Base-by-base conservation (phyloP, 1,140 invertebrate species). In the Pseudachorutes palmiensis region DNA sequence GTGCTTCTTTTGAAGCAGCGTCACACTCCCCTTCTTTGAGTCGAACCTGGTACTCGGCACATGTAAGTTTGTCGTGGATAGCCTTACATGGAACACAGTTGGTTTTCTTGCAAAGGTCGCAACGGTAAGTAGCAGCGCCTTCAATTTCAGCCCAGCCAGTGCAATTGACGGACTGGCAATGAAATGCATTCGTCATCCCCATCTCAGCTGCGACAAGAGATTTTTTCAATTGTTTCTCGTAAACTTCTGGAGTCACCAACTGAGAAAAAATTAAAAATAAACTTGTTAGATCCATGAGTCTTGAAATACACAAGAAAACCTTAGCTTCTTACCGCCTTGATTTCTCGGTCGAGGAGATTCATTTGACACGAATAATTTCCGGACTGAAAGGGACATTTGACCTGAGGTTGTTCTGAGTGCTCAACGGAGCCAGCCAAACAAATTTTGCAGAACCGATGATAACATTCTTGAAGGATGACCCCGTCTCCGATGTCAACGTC, bases 31-130 rank as follows among this genome's bases (percentile, higher is more conserved):
- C 41, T 31, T 70, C 45, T 19, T 60, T 32, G 48, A 92, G 76
- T 73, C 87, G 84, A 64, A 88, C 83, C 76, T 91, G 89, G 80
- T 92, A 92, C 75, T 93, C 84, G 75, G 88, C 86, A 78, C 92
- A 95, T 75, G 91, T 90, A 71, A 87, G 80, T 0, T 86, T 88
- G 74, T 86, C 84, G 76, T 96, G 93, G 73, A 94, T 88, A 2
- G 87, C 90, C 86, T 91, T 87, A 80, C 93, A 95, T 0, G 87
- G 90, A 55, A 96, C 80, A 78, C 93, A 96, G 79, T 94, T 95
- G 49, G 80, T 83, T 33, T 83, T 83, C 41, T 81, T 81, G 77
- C 93, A 96, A 9, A 92, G 88, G 1, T 89, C 89, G 79, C 92
- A 95, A 31, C 81, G 79, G 77, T 94, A 95, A 68, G 85, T 84